phyloP scores from a whole-genome alignment of 37 sponge, comb jelly and placozoan genomes.

The Chondrilla cf. caribensis region DNA sequence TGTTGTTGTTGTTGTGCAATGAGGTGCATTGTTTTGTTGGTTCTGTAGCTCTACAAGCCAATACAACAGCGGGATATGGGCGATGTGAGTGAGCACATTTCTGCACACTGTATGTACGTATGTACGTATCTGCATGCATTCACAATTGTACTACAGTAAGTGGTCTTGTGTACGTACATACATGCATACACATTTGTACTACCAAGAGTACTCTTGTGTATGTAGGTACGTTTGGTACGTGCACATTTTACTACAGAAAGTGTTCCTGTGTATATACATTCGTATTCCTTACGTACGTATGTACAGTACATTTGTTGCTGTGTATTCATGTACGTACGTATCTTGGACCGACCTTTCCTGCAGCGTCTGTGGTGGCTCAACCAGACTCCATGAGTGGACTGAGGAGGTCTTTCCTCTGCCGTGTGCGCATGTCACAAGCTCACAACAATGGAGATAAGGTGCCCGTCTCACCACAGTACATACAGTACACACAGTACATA shows the following conservation, averaged over 20 bases:
- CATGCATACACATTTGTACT: background rate
- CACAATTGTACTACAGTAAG: too few species aligned
- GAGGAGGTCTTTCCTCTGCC: slow-evolving; percentile 69
- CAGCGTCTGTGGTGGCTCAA: slow-evolving; percentile 64
- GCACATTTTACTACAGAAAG: background rate
- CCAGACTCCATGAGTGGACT: slow-evolving; percentile 64
- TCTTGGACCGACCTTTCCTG: background rate
- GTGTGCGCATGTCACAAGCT: slow-evolving; percentile 29
- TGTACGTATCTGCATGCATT: background rate
- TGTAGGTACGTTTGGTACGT: background rate
- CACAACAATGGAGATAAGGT: slow-evolving; percentile 30
- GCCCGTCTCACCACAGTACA: too few species aligned
- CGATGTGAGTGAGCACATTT: too few species aligned
- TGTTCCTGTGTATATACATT: background rate
- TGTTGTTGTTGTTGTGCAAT: too few species aligned
- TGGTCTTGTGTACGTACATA: background rate
- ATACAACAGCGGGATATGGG: slow-evolving; percentile 3
- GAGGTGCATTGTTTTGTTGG: too few species aligned
- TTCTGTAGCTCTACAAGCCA: background rate
- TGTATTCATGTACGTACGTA: too few species aligned
- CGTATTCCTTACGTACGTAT: background rate
- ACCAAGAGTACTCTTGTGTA: too few species aligned
- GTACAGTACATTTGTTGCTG: background rate
- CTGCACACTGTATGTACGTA: too few species aligned
- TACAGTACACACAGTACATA: too few species aligned